Conservation (phyloP, 2,888 invertebrate species). For the Drosophila antonietae region DNA sequence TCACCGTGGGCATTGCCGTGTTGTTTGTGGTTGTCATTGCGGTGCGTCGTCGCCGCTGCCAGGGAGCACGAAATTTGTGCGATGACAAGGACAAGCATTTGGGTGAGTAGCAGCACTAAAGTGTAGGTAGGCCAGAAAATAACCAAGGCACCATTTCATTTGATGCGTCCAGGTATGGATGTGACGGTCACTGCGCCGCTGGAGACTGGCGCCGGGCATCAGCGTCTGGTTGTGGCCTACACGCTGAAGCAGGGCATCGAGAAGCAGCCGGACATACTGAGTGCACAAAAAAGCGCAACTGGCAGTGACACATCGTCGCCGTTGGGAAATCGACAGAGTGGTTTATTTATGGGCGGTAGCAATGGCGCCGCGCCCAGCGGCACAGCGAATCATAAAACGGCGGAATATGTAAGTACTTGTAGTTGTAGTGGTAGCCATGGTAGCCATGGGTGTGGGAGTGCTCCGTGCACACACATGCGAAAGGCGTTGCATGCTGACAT, state of each 20-base stretch:
- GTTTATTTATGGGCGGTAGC: slow-evolving; percentile 76
- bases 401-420: slow-evolving; percentile 82
- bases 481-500: slow-evolving; percentile 36
- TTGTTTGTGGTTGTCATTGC: slow-evolving; percentile 88
- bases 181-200: slow-evolving; percentile 86
- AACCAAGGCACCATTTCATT: slow-evolving; percentile 1
- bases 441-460: neutral
- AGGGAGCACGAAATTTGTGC: slow-evolving; percentile 86
- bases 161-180: slow-evolving; percentile 83
- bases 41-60: slow-evolving; percentile 87
- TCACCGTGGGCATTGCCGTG: slow-evolving; percentile 88
- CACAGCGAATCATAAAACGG: slow-evolving; percentile 69
- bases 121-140: neutral
- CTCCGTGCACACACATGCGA: slow-evolving; percentile 10
- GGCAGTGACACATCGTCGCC: slow-evolving; percentile 83
- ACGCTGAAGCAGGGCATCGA: slow-evolving; percentile 91
- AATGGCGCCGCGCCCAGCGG: slow-evolving; percentile 66
- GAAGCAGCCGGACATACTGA: slow-evolving; percentile 92
- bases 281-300: slow-evolving; percentile 89
- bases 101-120: slow-evolving; percentile 69
- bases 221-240: slow-evolving; percentile 93
- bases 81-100: slow-evolving; percentile 85
- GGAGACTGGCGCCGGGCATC: slow-evolving; percentile 92
- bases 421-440: neutral
- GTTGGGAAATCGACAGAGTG: slow-evolving; percentile 83